A percentile compares a stretch with the other conserved stretches of the same genome.
phyloP scores from a whole-genome alignment of 2,797 vertebrate genomes.

The Clarias laeviceps region DNA sequence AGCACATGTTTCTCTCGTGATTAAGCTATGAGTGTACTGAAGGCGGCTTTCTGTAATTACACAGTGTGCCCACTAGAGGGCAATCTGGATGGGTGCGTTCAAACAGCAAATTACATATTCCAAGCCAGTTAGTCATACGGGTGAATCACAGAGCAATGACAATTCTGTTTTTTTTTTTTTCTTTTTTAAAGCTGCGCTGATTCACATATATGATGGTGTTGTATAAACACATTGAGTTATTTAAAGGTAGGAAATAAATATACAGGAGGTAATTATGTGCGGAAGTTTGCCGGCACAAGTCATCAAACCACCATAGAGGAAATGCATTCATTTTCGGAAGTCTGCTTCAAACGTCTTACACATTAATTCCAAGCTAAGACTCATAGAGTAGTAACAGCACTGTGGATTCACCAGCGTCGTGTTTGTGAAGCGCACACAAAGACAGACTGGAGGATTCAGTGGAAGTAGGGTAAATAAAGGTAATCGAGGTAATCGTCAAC shows the following conservation, averaged over 20 bases:
- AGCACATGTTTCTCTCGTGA: conserved; percentile 11
- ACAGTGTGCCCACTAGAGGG: conserved; percentile 45
- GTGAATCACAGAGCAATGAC: conserved; percentile 71
- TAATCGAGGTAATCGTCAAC: neutral
- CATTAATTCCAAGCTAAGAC: conserved; percentile 25
- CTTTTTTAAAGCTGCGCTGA: conserved; percentile 61
- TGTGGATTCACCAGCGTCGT: neutral
- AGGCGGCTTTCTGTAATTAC: neutral
- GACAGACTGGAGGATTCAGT: neutral
- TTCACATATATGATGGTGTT: conserved; percentile 52
- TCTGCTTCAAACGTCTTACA: conserved; percentile 48
- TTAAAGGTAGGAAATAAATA: conserved; percentile 65
- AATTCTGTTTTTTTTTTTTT: conserved; percentile 40
- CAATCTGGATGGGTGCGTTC: conserved; percentile 32
- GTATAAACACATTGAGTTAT: conserved; percentile 65
- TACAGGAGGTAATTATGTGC: conserved; percentile 59
- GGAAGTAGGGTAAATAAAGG: neutral
- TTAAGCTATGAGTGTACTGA: conserved; percentile 23
- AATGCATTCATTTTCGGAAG: conserved; percentile 67
- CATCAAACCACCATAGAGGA: conserved; percentile 62
- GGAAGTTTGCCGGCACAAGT: conserved; percentile 54
- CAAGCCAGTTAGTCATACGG: conserved; percentile 69
- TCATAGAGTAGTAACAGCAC: neutral
- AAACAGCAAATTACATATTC: conserved; percentile 65
- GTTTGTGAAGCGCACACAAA: neutral